These are phyloP conservation scores for Xestobium rufovillosum DNA, from an alignment of 2,888 invertebrate species.

Conservation along the genomic window DNA sequence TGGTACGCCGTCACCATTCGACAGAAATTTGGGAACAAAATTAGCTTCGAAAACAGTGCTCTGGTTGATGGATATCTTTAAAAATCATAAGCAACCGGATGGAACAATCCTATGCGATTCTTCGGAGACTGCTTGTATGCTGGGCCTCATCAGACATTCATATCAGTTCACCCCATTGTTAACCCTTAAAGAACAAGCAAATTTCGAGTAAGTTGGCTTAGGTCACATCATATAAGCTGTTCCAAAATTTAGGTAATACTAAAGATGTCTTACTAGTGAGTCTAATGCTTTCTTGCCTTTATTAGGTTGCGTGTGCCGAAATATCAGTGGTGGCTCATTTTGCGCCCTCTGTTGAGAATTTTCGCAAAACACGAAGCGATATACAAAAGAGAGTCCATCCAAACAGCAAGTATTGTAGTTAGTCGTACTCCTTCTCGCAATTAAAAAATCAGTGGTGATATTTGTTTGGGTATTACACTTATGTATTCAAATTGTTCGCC, in stretches of 20 bases:
- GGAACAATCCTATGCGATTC: slow-evolving; percentile 55
- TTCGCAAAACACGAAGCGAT: slow-evolving; percentile 91
- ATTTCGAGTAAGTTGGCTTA: slow-evolving; percentile 82
- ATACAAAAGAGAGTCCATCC: slow-evolving; percentile 85
- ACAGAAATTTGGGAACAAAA: slow-evolving; percentile 98
- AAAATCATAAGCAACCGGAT: slow-evolving; percentile 47
- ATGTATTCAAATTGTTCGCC: too few species aligned
- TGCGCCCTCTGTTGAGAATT: slow-evolving; percentile 87
- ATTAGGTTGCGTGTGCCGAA: slow-evolving; percentile 81
- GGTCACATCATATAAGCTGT: too few species aligned
- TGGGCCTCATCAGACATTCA: slow-evolving; percentile 76
- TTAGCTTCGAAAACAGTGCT: slow-evolving; percentile 93
- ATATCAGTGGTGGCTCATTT: slow-evolving; percentile 93
- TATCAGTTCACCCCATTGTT: slow-evolving; percentile 77
- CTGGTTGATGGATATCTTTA: slow-evolving; percentile 66
- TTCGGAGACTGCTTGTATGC: slow-evolving; percentile 68
- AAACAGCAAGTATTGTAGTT: too few species aligned
- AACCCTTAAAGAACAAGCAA: slow-evolving; percentile 70
- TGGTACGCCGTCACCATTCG: slow-evolving; percentile 95
- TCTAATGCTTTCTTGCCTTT: too few species aligned
- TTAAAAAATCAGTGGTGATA: too few species aligned
- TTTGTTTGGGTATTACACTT: too few species aligned
- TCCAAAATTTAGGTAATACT: too few species aligned
- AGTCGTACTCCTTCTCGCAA: too few species aligned
- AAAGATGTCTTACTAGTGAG: too few species aligned